These are phyloP conservation scores for Poliocrania exsul DNA, from an alignment of 2,797 vertebrate species.

Conservation along the genomic window DNA sequence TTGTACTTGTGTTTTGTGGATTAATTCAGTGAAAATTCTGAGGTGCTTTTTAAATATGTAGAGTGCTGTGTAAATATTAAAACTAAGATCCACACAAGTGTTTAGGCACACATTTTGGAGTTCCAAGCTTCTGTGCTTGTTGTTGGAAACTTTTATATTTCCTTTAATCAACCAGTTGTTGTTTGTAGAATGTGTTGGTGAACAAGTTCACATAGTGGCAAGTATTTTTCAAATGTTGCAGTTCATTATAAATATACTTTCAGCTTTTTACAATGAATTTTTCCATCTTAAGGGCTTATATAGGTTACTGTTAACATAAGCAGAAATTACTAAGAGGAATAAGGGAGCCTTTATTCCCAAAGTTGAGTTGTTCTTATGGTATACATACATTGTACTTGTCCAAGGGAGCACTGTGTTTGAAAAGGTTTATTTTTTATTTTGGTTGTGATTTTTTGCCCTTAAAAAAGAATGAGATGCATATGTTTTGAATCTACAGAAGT, in stretches of 20 bases:
- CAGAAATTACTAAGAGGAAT: not conserved
- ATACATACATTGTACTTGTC: not conserved
- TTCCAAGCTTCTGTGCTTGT: not conserved
- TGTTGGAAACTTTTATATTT: not conserved
- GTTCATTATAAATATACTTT: not conserved
- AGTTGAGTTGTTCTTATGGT: not conserved
- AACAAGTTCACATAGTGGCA: not conserved
- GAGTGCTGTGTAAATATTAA: not conserved
- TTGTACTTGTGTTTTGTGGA: not conserved
- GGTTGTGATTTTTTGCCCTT: not conserved
- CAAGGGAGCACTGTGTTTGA: not conserved
- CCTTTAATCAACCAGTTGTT: not conserved
- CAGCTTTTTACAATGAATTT: not conserved
- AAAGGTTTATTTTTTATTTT: not conserved
- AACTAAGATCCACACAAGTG: not conserved
- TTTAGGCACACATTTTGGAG: not conserved
- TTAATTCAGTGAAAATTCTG: not conserved
- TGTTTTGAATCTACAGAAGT: not conserved
- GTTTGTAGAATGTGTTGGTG: not conserved
- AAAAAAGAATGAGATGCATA: not conserved
- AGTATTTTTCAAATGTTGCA: not conserved
- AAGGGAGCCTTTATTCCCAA: not conserved
- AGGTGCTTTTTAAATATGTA: not conserved
- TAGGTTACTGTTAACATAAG: not conserved
- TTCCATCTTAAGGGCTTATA: not conserved